Conservation (phyloP, 2,888 invertebrate genomes). For the Neoascia interrupta region DNA sequence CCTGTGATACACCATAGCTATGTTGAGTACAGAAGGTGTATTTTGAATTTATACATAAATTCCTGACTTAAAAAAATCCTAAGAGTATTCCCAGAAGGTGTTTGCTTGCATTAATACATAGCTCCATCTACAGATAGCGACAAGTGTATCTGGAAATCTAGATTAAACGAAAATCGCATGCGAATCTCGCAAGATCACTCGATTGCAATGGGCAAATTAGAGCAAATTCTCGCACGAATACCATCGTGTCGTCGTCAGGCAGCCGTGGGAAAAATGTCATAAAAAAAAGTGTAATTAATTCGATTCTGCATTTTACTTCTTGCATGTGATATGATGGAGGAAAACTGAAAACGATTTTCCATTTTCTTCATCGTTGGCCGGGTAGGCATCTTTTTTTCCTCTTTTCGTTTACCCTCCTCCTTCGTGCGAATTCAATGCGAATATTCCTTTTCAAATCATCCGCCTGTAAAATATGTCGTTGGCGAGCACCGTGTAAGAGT, state of each 20-base stretch:
- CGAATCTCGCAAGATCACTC: constrained; percentile 47
- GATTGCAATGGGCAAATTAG: constrained; percentile 38
- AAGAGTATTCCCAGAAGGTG: constrained; percentile 18
- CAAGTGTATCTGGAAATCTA: constrained; percentile 36
- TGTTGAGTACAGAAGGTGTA: no score
- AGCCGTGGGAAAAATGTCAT: constrained; percentile 51
- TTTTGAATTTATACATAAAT: no score
- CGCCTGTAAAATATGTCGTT: constrained; percentile 46
- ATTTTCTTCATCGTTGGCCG: constrained; percentile 29
- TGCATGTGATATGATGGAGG: constrained; percentile 12
- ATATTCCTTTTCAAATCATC: constrained; percentile 54
- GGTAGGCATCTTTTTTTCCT: constrained; percentile 23
- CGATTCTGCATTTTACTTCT: constrained; percentile 35
- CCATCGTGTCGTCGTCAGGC: constrained; percentile 31
- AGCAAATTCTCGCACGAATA: constrained; percentile 56
- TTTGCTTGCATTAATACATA: constrained; percentile 31
- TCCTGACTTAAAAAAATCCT: no score
- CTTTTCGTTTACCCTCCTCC: neutral
- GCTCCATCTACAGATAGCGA: no score
- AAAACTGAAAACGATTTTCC: constrained; percentile 43
- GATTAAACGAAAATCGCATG: constrained; percentile 56
- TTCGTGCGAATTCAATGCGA: constrained; percentile 36
- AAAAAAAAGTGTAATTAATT: constrained; percentile 42
- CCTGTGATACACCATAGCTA: no score
- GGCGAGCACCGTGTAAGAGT: constrained; percentile 7